A percentile compares a stretch with the other conserved stretches of the same genome.
Evolutionary conservation across 2,888 invertebrate genomes (phyloP).

Genomic region (Drosophila cognata): DNA sequence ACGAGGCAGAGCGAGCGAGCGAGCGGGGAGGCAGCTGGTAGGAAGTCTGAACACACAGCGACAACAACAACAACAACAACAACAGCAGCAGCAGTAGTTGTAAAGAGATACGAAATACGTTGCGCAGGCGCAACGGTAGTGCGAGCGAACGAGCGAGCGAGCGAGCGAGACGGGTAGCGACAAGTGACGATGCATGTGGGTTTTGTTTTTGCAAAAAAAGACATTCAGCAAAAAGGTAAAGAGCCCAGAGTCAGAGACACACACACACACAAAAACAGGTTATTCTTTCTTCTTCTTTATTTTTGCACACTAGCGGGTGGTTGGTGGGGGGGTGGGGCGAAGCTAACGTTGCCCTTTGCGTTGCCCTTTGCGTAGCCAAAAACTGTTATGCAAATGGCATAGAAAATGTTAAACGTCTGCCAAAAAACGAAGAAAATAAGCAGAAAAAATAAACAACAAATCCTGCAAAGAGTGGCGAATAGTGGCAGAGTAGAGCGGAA

Average conservation of each 20-base stretch:
- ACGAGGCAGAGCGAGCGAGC: neutral
- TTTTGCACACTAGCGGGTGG: constrained; percentile 38
- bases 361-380: constrained; percentile 37
- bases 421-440: neutral
- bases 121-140: constrained; percentile 36
- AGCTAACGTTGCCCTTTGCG: constrained; percentile 32
- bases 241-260: constrained; percentile 37
- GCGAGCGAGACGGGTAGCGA: constrained; percentile 9
- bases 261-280: constrained; percentile 60
- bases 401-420: constrained; percentile 49
- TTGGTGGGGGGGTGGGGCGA: neutral
- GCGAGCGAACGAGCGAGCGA: neutral
- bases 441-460: neutral
- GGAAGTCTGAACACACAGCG: constrained; percentile 68
- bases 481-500: neutral
- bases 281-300: constrained; percentile 39
- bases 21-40: constrained; percentile 70
- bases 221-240: constrained; percentile 50
- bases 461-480: constrained; percentile 46
- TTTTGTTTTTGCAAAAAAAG: constrained; percentile 68
- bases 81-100: constrained; percentile 2
- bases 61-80: constrained; percentile 15
- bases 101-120: constrained; percentile 48
- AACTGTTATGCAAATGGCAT: constrained; percentile 48
- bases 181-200: constrained; percentile 67